These are phyloP conservation scores for Alectura lathami DNA, from an alignment of 2,113 vertebrate genomes.

Conservation along the genomic window DNA sequence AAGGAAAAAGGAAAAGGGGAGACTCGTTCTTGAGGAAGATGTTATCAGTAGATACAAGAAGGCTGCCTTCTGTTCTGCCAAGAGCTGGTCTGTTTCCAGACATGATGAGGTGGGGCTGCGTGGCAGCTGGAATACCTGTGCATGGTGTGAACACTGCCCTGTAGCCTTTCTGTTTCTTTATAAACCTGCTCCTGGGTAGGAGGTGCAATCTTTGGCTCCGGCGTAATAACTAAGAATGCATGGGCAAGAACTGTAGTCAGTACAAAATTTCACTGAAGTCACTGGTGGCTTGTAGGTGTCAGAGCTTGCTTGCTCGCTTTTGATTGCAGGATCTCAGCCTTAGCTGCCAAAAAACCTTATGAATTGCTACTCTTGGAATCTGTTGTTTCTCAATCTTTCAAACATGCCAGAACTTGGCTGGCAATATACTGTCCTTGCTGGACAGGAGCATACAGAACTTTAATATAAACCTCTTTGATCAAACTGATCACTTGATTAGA, in stretches of 20 bases:
- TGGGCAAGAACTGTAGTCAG: neutral
- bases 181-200: neutral
- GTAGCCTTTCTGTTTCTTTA: neutral
- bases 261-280: neutral
- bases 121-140: neutral
- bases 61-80: neutral
- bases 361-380: neutral
- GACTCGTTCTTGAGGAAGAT: neutral
- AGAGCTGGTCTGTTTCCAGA: neutral
- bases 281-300: neutral
- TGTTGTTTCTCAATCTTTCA: constrained; percentile 8
- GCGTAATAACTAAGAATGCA: accelerated
- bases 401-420: neutral
- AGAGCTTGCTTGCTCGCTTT: neutral
- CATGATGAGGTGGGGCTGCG: neutral
- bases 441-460: neutral
- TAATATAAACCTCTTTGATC: neutral
- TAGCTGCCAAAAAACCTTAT: neutral
- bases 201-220: neutral
- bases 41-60: neutral
- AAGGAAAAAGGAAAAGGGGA: neutral
- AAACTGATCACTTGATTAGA: neutral
- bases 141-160: neutral
- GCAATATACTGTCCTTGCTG: neutral
- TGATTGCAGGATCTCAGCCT: neutral